Percentiles rank a stretch among this genome's conserved stretches.
These are phyloP conservation scores for Drosophila aff. DNA, from an alignment of 1,140 invertebrate genomes.

Conservation along the genomic window DNA sequence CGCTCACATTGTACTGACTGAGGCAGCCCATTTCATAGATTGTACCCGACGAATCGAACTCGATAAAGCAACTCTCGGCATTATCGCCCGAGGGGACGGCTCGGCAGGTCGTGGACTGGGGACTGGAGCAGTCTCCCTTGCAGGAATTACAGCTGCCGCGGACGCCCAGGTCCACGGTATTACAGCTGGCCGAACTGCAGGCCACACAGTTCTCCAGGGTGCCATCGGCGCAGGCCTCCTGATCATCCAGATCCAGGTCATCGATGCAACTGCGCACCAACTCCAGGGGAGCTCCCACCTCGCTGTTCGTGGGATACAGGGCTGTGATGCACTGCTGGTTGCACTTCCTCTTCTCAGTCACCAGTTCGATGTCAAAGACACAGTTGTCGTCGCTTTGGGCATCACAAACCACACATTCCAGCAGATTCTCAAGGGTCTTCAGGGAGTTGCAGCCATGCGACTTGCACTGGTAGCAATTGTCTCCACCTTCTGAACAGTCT, in stretches of 20 bases:
- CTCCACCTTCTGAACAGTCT: conserved; percentile 17
- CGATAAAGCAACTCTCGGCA: conserved; percentile 68
- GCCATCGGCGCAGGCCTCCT: conserved; percentile 48
- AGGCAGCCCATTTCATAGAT: conserved; percentile 67
- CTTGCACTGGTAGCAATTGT: conserved; percentile 67
- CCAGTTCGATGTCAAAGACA: conserved; percentile 49
- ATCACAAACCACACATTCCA: conserved; percentile 70
- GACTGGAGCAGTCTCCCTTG: conserved; percentile 58
- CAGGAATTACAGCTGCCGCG: conserved; percentile 70
- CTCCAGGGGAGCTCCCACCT: conserved; percentile 54
- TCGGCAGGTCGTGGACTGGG: conserved; percentile 58
- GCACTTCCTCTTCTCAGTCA: conserved; percentile 52
- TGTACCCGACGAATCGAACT: conserved; percentile 40
- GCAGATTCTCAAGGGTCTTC: conserved; percentile 28
- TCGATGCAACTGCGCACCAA: conserved; percentile 69
- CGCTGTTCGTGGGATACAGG: conserved; percentile 62
- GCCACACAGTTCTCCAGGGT: conserved; percentile 53
- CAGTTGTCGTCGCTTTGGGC: conserved; percentile 62
- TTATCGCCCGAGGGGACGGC: conserved; percentile 47
- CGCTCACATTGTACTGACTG: conserved; percentile 71
- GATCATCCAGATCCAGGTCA: conserved; percentile 69
- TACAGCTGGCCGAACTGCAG: conserved; percentile 54
- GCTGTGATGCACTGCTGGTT: conserved; percentile 73
- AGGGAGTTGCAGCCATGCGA: conserved; percentile 73
- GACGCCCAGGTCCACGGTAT: conserved; percentile 56